phyloP scores from a whole-genome alignment of 2,888 invertebrate species.

The Sesia bembeciformis region DNA sequence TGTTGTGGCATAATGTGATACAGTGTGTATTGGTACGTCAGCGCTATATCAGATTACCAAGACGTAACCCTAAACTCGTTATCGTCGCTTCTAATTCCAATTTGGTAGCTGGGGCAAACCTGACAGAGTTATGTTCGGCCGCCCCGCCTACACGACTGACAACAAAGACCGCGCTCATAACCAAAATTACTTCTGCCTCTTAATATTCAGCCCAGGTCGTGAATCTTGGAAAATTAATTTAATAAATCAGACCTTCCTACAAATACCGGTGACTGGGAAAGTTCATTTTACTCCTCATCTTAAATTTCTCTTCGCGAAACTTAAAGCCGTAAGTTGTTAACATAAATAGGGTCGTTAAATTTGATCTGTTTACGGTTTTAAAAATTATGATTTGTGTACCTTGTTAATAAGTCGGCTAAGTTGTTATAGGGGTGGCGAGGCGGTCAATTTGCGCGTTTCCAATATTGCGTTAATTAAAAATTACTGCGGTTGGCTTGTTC shows the following conservation, averaged over 20 bases:
- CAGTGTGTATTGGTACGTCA: too few relatives aligned
- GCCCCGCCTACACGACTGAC: constrained; percentile 33
- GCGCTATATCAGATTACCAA: too few relatives aligned
- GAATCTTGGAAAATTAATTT: constrained; percentile 64
- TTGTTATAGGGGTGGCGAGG: not conserved
- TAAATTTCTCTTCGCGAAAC: constrained; percentile 36
- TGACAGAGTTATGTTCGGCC: constrained; percentile 41
- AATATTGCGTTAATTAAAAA: not conserved
- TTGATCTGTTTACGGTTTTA: not conserved
- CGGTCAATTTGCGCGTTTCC: not conserved
- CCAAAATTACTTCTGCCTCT: constrained; percentile 58
- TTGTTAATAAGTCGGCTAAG: not conserved
- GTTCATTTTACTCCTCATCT: constrained; percentile 39
- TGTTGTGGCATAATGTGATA: too few relatives aligned
- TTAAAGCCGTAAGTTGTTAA: constrained; percentile 21
- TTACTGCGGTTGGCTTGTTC: too few relatives aligned
- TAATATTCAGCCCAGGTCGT: constrained; percentile 52
- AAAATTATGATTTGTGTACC: not conserved
- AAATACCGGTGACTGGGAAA: constrained; percentile 45
- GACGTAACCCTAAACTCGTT: not conserved
- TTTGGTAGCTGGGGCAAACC: constrained; percentile 23
- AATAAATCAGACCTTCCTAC: constrained; percentile 52
- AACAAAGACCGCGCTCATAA: constrained; percentile 55
- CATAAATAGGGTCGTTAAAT: constrained; percentile 27
- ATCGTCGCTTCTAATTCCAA: constrained; percentile 23